These are phyloP conservation scores for Dusona sp. DNA, from an alignment of 2,888 invertebrate genomes.

Conservation along the genomic window DNA sequence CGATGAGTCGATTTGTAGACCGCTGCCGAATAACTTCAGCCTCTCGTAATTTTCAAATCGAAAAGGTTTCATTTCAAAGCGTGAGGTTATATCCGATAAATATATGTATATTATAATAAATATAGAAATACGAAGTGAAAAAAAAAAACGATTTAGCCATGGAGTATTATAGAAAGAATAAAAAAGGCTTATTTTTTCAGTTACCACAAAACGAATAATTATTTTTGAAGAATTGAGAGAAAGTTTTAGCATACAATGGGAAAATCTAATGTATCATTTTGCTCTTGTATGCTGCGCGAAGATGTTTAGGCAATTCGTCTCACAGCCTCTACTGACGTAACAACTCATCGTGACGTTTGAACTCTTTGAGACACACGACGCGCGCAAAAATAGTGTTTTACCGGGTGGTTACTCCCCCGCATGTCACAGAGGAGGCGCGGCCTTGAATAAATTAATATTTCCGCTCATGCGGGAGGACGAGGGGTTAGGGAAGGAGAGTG, in stretches of 20 bases:
- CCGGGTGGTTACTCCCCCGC: slow-evolving; percentile 56
- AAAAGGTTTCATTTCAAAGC: slow-evolving; percentile 24
- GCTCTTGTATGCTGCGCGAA: not conserved
- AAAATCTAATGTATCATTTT: not conserved
- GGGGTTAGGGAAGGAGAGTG: slow-evolving; percentile 19
- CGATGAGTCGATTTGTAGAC: slow-evolving; percentile 37
- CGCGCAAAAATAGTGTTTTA: slow-evolving; percentile 43
- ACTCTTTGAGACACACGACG: slow-evolving; percentile 31
- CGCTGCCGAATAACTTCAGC: slow-evolving; percentile 44
- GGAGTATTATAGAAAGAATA: not conserved
- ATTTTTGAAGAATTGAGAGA: not conserved
- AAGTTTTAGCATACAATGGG: not conserved
- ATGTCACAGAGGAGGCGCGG: slow-evolving; percentile 63
- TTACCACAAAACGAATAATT: not conserved
- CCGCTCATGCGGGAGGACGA: slow-evolving; percentile 41
- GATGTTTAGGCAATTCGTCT: not conserved
- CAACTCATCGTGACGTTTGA: slow-evolving; percentile 53
- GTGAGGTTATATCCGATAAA: not conserved
- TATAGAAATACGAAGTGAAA: not conserved
- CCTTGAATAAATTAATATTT: slow-evolving; percentile 71
- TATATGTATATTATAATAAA: not conserved
- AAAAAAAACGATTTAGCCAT: not conserved
- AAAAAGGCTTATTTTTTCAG: not conserved
- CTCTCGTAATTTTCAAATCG: not conserved
- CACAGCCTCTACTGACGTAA: not conserved